These are phyloP conservation scores for Melangyna quadrimaculata DNA, from an alignment of 2,888 invertebrate species.

Conservation along the genomic window DNA sequence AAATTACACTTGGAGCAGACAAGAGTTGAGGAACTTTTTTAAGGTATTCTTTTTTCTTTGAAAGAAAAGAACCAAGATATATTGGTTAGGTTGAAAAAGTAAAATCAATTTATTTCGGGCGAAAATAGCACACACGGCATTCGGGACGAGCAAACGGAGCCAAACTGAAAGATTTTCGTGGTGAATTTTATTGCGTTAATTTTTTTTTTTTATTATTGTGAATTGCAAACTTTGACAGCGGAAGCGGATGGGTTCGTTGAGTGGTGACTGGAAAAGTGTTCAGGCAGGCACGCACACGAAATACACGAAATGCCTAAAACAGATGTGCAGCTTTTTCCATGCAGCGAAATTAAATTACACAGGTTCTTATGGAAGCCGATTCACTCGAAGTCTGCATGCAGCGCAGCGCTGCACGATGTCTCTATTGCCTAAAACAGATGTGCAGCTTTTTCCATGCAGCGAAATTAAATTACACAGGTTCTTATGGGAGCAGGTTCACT, in stretches of 20 bases:
- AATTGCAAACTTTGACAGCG: constrained; percentile 14
- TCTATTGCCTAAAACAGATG: too few relatives aligned
- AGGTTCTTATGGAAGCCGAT: too few relatives aligned
- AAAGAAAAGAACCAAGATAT: constrained; percentile 3
- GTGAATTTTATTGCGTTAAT: constrained; percentile 45
- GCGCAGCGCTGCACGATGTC: too few relatives aligned
- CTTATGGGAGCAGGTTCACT: too few relatives aligned
- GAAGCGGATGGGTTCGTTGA: constrained; percentile 24
- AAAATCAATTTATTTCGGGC: constrained; percentile 54
- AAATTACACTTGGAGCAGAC: background rate
- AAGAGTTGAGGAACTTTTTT: constrained; percentile 34
- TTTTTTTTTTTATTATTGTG: background rate
- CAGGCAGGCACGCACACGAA: too few relatives aligned
- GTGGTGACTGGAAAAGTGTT: too few relatives aligned
- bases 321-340: too few relatives aligned
- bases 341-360: too few relatives aligned
- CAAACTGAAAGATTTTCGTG: constrained; percentile 54
- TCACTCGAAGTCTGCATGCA: too few relatives aligned
- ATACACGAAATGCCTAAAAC: too few relatives aligned
- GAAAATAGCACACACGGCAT: constrained; percentile 47
- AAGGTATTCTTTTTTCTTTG: constrained; percentile 4
- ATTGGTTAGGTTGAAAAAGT: constrained; percentile 67
- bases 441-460: too few relatives aligned
- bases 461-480: too few relatives aligned
- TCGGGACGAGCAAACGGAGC: constrained; percentile 53